Percentiles rank a stretch among this genome's conserved stretches.
Conservation (phyloP, 2,113 vertebrate species). For the Malurus alboscapulatus region DNA sequence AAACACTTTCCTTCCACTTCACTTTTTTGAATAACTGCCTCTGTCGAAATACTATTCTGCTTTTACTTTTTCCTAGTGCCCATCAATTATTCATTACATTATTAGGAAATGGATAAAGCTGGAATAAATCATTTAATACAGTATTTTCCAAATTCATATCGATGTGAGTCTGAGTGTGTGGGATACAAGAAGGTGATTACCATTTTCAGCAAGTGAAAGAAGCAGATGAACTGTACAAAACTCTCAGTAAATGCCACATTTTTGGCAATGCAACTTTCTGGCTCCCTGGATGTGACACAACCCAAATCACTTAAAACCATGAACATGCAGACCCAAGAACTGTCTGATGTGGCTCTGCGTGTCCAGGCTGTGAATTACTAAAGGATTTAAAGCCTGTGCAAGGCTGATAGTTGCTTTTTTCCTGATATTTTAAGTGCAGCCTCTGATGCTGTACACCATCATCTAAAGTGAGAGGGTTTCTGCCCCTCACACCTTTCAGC, state of each 20-base stretch:
- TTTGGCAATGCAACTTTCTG: neutral
- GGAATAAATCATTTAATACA: constrained; percentile 40
- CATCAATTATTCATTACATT: constrained; percentile 60
- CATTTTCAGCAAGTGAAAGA: neutral
- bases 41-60: constrained; percentile 15
- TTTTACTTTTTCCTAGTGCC: constrained; percentile 25
- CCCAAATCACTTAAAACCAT: neutral
- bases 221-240: neutral
- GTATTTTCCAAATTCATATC: constrained; percentile 35
- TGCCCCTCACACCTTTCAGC: neutral
- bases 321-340: neutral
- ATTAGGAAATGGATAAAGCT: constrained; percentile 50
- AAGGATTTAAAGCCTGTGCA: neutral
- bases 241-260: neutral
- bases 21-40: constrained; percentile 13
- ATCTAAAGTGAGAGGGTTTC: neutral
- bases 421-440: neutral
- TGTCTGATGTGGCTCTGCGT: neutral
- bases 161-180: neutral
- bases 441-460: neutral
- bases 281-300: neutral
- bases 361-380: neutral
- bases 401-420: neutral
- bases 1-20: constrained; percentile 36
- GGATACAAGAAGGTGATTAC: neutral